A percentile compares a stretch with the other conserved stretches of the same genome.
These are phyloP conservation scores for Oreotragus oreotragus DNA, from an alignment of 2,113 vertebrate species.

Conservation along the genomic window DNA sequence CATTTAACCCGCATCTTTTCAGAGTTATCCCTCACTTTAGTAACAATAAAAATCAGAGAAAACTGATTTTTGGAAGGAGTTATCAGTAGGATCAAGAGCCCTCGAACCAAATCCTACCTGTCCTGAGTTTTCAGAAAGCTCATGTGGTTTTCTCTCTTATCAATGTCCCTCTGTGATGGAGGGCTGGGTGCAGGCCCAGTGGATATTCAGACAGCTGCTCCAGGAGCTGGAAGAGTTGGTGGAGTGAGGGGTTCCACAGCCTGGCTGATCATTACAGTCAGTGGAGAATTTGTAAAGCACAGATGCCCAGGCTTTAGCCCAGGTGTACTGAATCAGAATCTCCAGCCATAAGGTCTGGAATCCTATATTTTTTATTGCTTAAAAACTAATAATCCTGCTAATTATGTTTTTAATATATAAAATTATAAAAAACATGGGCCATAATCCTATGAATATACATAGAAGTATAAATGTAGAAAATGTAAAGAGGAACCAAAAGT, in stretches of 20 bases:
- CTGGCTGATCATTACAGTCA: background rate
- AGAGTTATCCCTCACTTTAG: background rate
- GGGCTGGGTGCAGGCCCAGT: too few species aligned
- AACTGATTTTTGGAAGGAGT: background rate
- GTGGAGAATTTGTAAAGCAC: background rate
- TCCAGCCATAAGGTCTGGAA: background rate
- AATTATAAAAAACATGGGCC: background rate
- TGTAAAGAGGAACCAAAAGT: background rate
- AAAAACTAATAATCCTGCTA: background rate
- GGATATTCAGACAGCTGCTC: accelerated
- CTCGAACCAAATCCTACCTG: background rate
- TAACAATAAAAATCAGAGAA: background rate
- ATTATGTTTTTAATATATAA: background rate
- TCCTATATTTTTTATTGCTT: background rate
- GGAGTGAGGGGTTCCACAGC: background rate
- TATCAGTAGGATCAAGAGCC: background rate
- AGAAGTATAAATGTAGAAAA: background rate
- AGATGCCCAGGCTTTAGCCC: background rate
- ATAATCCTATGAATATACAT: background rate
- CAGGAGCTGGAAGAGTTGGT: background rate
- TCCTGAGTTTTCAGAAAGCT: background rate
- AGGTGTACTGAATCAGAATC: background rate
- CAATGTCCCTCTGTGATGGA: background rate
- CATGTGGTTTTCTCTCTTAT: background rate
- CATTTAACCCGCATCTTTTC: background rate